Evolutionary conservation across 2,113 vertebrate genomes (phyloP).

Genomic region (Corythaixoides concolor): DNA sequence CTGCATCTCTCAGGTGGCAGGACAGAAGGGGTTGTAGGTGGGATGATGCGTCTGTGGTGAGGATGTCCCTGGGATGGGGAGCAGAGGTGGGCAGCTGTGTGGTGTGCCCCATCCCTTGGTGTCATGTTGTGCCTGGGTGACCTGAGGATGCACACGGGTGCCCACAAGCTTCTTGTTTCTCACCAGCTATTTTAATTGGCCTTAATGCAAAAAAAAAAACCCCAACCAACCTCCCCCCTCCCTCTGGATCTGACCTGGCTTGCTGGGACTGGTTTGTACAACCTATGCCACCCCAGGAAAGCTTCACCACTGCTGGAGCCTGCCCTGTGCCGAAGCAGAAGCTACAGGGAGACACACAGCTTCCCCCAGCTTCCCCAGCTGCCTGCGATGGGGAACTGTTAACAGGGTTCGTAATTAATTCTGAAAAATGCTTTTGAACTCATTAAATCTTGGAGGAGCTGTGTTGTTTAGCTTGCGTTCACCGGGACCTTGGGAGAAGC

Average conservation of each 20-base stretch:
- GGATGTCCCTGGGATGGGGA: not conserved
- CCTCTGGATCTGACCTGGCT: not conserved
- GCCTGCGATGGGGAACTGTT: fast-evolving
- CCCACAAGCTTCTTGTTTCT: not conserved
- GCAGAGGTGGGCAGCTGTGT: not conserved
- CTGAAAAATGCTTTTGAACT: not conserved
- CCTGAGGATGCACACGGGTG: fast-evolving
- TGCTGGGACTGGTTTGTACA: not conserved
- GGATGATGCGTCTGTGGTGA: fast-evolving
- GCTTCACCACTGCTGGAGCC: not conserved
- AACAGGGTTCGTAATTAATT: not conserved
- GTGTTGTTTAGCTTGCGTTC: not conserved
- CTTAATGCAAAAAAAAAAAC: not conserved
- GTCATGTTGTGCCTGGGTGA: not conserved
- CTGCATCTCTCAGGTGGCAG: not conserved
- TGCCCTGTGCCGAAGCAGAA: not conserved
- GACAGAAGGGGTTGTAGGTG: not conserved
- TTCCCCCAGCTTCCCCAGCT: not conserved
- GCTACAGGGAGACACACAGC: not conserved
- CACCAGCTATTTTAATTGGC: not conserved
- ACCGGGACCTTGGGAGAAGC: fast-evolving
- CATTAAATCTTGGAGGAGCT: not conserved
- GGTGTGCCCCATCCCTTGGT: not conserved
- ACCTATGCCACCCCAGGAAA: not conserved
- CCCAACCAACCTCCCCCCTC: not conserved